Evolutionary conservation across 2,888 invertebrate genomes (phyloP), one percentile per base, ranked within the genome.

Genomic region (Xanthia icteritia): DNA sequence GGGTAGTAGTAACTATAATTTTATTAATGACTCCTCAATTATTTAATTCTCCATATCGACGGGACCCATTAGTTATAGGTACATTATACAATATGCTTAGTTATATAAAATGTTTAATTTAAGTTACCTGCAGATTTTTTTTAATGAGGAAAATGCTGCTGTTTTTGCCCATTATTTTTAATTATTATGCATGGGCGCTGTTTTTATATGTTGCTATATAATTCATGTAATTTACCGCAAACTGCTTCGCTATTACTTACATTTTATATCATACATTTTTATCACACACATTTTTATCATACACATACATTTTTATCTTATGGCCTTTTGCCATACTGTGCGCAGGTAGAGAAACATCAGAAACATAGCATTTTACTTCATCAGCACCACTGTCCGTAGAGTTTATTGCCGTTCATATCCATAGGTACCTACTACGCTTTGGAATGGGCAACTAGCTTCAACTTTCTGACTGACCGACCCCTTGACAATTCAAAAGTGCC

Each of bases 21-120:
- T 61, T 63, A 20, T 58, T 31, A 81, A 63, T 76, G n/a, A 61
- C n/a, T 39, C 4, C n/a, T 9, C 4, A 67, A 68, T 23, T 23
- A 48, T 5, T 13, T 36, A 45, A 39, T 67, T 61, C n/a, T 42
- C 23, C 23, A n/a, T 36, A 70, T 70, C 31, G 65, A 61, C 61
- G 15, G 20, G 31, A 17, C 58, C 15, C 60, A 68, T 68, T 72
- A 65, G 2, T 13, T 51, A n/a, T 17, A 31, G 31, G 31, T 31
- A 23, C 20, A 56, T 61, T 68, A 51, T 5, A 81, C 23, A 48
- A 15, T 36, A 48, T 48, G 8, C 51, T 61, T 36, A 27, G 23
- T 74, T 31, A 31, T 31, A 31, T 31, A 56, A 48, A 75, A 23
- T 31, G 20, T 68, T 67, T 69, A 65, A 54, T 36, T 65, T 54